A percentile compares a stretch with the other conserved stretches of the same genome.
phyloP scores from a whole-genome alignment of 2,113 vertebrate genomes.

The Brachyhypopomus occidentalis region DNA sequence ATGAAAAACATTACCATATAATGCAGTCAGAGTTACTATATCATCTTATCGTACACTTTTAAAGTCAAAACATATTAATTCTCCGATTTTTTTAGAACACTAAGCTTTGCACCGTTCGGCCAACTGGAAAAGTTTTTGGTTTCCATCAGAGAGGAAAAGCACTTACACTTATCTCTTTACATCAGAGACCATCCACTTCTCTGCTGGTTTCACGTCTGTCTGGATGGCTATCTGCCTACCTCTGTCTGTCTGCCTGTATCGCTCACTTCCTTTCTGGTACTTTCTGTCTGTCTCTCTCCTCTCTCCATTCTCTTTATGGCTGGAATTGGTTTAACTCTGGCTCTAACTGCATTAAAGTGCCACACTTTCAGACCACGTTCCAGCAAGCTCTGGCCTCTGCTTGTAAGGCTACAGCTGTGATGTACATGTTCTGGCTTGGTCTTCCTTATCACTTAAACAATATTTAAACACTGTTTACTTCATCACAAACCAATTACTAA shows the following conservation, averaged over 20 bases:
- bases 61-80: slow-evolving; percentile 9
- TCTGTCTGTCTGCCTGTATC: neutral
- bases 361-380: slow-evolving; percentile 16
- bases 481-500: neutral
- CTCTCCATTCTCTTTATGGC: slow-evolving; percentile 13
- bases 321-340: slow-evolving; percentile 17
- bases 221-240: neutral
- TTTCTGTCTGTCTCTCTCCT: slow-evolving; percentile 21
- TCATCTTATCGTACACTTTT: neutral
- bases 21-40: slow-evolving; percentile 18
- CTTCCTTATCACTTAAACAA: neutral
- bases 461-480: slow-evolving; percentile 5
- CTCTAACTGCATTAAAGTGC: slow-evolving; percentile 19
- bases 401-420: neutral
- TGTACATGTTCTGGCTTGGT: neutral
- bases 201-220: slow-evolving; percentile 10
- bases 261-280: slow-evolving; percentile 1
- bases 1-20: slow-evolving; percentile 1
- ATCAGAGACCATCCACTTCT: slow-evolving; percentile 21
- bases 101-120: neutral
- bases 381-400: slow-evolving; percentile 7
- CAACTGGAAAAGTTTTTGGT: slow-evolving; percentile 6
- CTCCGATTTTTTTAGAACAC: too few species aligned
- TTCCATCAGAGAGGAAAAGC: slow-evolving; percentile 15
- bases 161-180: slow-evolving; percentile 44